These are phyloP conservation scores for Lota lota DNA, from an alignment of 2,113 vertebrate species.

Conservation along the genomic window DNA sequence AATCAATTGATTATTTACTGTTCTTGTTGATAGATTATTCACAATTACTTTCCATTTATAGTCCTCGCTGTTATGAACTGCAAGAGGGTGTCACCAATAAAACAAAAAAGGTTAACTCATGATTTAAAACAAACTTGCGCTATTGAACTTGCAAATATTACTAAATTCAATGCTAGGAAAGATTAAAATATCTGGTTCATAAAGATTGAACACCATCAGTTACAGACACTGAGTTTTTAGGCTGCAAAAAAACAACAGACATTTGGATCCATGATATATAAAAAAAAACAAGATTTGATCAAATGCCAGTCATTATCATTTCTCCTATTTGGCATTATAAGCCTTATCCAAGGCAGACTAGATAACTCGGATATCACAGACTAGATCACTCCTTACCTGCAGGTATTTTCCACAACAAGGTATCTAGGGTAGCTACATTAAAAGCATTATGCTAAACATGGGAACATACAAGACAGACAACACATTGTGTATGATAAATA, in stretches of 20 bases:
- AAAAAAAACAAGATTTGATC: neutral
- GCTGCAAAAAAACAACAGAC: slow-evolving; percentile 1
- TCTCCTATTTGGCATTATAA: slow-evolving; percentile 17
- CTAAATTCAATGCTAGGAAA: too few species aligned
- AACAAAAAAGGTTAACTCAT: too few species aligned
- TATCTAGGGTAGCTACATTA: slow-evolving; percentile 33
- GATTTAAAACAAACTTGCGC: too few species aligned
- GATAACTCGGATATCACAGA: slow-evolving; percentile 28
- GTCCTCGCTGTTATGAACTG: too few species aligned
- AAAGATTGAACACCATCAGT: too few species aligned
- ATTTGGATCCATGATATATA: neutral
- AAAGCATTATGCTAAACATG: slow-evolving; percentile 49
- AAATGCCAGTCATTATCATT: neutral
- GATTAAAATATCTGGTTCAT: too few species aligned
- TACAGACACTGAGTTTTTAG: too few species aligned
- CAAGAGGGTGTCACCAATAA: too few species aligned
- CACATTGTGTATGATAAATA: slow-evolving; percentile 31
- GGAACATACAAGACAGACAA: slow-evolving; percentile 51
- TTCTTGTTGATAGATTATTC: too few species aligned
- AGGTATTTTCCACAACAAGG: slow-evolving; percentile 60
- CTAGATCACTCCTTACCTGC: slow-evolving; percentile 38
- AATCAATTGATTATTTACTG: too few species aligned
- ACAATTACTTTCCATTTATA: too few species aligned
- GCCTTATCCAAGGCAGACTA: slow-evolving; percentile 32
- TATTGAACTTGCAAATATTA: too few species aligned